Base-by-base conservation (phyloP, 2,888 invertebrate genomes). In the Tetragnatha montana region DNA sequence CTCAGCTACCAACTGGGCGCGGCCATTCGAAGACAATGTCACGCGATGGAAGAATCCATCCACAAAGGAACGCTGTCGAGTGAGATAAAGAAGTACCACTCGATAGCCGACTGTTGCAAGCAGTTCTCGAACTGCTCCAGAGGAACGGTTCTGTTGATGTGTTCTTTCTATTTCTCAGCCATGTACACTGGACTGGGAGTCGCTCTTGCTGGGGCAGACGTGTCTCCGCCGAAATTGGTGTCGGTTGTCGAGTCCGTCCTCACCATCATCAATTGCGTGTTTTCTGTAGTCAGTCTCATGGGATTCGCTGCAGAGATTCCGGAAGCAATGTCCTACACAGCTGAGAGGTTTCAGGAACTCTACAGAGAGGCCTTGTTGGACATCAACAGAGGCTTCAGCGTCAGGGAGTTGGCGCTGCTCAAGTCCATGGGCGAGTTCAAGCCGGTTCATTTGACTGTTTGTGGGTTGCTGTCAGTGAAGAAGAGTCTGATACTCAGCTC, bases 401-500 rank as follows among this genome's bases (percentile, higher is more conserved):
- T 73, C 4, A 71, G 71, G 14, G 68, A 70, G 1, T 12, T 76
- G 12, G 6, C 69, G 75, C 75, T 76, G 2, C 8, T 84, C 7
- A 84, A 69, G 14, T 68, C 49, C 17, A 19, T 84, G 10, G 7
- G 68, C 14, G 49, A 69, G 49, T 69, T n/a, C 6, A 75, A 76
- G 14, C 76, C 69, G 0, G 17, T 84, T 17, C 68, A 76, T 70
- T 47, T 84, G 7, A 84, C 84, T 8, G 69, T 19, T 17, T 76
- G 8, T n/a, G 50, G 50, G 12, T 6, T 84, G 10, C 4, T 84
- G 8, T 10, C 8, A 0, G 6, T 84, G 0, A 68, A 84, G 0
- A 75, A 19, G 19, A 17, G 68, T 8, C 14, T 83, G 68, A 74
- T 83, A 17, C 83, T 83, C 12, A 83, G 83, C 49, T 68, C 22